These are phyloP conservation scores for Epinotia nisella DNA, from an alignment of 2,888 invertebrate genomes.

Conservation along the genomic window DNA sequence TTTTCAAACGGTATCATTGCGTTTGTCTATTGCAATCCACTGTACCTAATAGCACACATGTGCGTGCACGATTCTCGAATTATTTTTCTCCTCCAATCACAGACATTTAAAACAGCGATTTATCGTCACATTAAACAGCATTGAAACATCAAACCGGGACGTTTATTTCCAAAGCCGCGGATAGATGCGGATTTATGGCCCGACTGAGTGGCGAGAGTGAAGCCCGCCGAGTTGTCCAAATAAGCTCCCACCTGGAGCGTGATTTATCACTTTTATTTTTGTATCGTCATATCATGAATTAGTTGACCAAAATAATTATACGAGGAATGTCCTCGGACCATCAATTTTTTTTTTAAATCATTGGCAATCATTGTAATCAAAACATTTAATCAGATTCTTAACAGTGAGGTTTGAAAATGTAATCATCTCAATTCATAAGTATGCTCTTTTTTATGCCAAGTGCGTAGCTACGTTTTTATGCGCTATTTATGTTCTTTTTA, in stretches of 20 bases:
- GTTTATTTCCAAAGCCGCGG: constrained; percentile 58
- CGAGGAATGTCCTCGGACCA: background rate
- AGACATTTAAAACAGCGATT: constrained; percentile 22
- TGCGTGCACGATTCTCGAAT: background rate
- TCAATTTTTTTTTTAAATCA: too few species aligned
- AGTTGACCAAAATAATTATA: constrained; percentile 21
- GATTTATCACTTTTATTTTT: constrained; percentile 54
- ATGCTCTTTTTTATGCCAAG: too few species aligned
- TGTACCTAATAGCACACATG: background rate
- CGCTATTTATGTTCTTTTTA: too few species aligned
- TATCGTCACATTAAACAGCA: constrained; percentile 47
- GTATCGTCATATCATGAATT: constrained; percentile 41
- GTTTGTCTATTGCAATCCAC: background rate
- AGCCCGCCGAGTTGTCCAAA: constrained; percentile 58
- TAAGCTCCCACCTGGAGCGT: constrained; percentile 56
- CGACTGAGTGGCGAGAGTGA: constrained; percentile 52
- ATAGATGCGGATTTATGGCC: constrained; percentile 61
- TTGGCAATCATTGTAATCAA: too few species aligned
- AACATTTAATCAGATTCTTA: too few species aligned
- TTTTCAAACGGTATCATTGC: background rate
- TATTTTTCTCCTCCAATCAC: background rate
- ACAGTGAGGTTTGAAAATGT: too few species aligned
- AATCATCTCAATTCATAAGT: too few species aligned
- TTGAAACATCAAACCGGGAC: constrained; percentile 52
- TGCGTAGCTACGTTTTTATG: too few species aligned